Percentiles rank a stretch among this genome's conserved stretches.
phyloP scores from a whole-genome alignment of 1,140 invertebrate genomes.

The Drosophila pachea region DNA sequence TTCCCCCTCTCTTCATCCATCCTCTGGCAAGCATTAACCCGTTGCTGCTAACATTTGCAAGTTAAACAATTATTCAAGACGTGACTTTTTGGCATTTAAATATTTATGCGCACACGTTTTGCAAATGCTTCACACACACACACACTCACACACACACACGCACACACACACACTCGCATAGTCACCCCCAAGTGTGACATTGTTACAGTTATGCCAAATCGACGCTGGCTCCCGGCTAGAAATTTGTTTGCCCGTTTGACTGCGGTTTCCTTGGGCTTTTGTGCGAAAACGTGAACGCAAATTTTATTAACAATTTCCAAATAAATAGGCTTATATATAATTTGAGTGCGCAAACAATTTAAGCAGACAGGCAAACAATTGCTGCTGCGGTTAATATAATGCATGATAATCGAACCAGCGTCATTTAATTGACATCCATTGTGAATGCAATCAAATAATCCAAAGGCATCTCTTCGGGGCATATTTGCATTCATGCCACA shows the following conservation, averaged over 20 bases:
- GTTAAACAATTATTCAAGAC: constrained; percentile 76
- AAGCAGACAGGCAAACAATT: too few species aligned
- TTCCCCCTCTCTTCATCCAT: neutral
- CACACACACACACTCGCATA: neutral
- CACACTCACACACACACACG: constrained; percentile 8
- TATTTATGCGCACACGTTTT: constrained; percentile 73
- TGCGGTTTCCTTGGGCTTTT: constrained; percentile 1
- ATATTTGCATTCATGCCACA: too few species aligned
- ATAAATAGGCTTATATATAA: neutral
- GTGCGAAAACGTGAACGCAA: constrained; percentile 9
- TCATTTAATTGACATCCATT: too few species aligned
- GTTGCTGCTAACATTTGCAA: constrained; percentile 31
- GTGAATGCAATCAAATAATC: too few species aligned
- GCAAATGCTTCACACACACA: constrained; percentile 29
- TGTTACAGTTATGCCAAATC: constrained; percentile 43
- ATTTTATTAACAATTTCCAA: constrained; percentile 13
- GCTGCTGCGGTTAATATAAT: too few species aligned
- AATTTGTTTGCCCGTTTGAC: constrained; percentile 25
- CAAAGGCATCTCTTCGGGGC: too few species aligned
- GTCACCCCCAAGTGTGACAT: constrained; percentile 28
- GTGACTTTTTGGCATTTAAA: constrained; percentile 77
- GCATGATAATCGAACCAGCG: too few species aligned
- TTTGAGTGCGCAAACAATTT: neutral
- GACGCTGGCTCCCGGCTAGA: constrained; percentile 10
- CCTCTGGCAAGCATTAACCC: constrained; percentile 9